These are phyloP conservation scores for Ictalurus furcatus DNA, from an alignment of 2,113 vertebrate species.

Conservation along the genomic window DNA sequence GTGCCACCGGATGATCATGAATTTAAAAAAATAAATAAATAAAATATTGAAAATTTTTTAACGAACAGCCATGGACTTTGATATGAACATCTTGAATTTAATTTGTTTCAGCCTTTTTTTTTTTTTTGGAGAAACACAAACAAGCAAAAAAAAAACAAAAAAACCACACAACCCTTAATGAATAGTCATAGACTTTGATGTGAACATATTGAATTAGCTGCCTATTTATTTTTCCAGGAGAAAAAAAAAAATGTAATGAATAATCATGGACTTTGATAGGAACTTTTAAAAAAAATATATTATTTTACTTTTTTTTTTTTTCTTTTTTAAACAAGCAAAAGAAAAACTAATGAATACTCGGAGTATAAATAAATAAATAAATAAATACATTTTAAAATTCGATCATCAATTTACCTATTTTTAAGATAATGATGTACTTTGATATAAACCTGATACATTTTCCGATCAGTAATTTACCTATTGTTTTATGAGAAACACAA, in stretches of 20 bases:
- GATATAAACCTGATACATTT: background rate
- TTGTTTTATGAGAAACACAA: background rate
- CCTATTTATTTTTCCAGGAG: too few relatives aligned
- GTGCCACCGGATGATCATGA: constrained; percentile 15
- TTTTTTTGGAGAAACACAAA: too few relatives aligned
- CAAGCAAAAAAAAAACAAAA: too few relatives aligned
- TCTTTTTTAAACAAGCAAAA: background rate
- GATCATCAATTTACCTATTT: background rate
- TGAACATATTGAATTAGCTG: background rate
- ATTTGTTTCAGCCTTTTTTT: background rate
- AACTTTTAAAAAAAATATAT: too few relatives aligned
- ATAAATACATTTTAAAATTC: background rate
- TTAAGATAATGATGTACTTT: background rate
- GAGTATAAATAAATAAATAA: too few relatives aligned
- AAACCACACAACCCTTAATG: background rate
- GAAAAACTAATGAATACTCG: background rate
- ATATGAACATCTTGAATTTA: background rate
- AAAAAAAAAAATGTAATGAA: too few relatives aligned
- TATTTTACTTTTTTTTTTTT: too few relatives aligned
- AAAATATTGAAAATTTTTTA: background rate
- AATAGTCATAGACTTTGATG: background rate
- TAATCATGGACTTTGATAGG: too few relatives aligned
- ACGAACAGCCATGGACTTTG: background rate
- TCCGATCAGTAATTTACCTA: background rate
- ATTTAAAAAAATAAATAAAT: background rate